Conservation (phyloP, 2,888 invertebrate species). For the Rhaphigaster nebulosa region DNA sequence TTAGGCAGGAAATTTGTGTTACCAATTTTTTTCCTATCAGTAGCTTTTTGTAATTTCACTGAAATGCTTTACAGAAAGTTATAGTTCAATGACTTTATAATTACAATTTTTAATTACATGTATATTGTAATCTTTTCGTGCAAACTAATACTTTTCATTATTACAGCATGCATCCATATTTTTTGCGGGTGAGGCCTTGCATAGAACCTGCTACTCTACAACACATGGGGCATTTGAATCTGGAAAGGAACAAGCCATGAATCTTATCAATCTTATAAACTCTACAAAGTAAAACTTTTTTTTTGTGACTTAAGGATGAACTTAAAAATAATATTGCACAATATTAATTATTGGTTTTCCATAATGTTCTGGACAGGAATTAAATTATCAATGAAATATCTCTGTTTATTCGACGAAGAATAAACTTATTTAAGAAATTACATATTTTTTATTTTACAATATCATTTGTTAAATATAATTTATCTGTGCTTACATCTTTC, state of each 20-base stretch:
- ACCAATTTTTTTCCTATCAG: too few species aligned
- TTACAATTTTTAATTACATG: background rate
- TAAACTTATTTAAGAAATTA: background rate
- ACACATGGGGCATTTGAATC: conserved; percentile 78
- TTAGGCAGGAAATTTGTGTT: too few species aligned
- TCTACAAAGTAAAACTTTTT: background rate
- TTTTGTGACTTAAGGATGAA: background rate
- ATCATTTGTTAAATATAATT: background rate
- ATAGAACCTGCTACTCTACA: conserved; percentile 75
- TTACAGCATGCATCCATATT: conserved; percentile 71
- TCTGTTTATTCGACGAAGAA: background rate
- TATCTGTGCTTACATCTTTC: background rate
- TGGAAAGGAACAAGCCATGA: conserved; percentile 72
- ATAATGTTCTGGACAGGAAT: background rate
- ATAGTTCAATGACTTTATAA: background rate
- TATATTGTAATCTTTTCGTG: background rate
- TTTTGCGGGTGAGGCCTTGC: conserved; percentile 78
- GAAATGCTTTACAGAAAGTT: too few species aligned
- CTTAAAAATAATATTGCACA: background rate
- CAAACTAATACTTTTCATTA: background rate
- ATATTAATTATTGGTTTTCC: background rate
- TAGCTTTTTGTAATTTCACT: too few species aligned
- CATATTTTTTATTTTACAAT: background rate
- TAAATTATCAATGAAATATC: background rate
- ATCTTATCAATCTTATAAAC: conserved; percentile 67